Evolutionary conservation across 2,113 vertebrate genomes (phyloP), one percentile per base, ranked within the genome.

Genomic region (Gobius niger): DNA sequence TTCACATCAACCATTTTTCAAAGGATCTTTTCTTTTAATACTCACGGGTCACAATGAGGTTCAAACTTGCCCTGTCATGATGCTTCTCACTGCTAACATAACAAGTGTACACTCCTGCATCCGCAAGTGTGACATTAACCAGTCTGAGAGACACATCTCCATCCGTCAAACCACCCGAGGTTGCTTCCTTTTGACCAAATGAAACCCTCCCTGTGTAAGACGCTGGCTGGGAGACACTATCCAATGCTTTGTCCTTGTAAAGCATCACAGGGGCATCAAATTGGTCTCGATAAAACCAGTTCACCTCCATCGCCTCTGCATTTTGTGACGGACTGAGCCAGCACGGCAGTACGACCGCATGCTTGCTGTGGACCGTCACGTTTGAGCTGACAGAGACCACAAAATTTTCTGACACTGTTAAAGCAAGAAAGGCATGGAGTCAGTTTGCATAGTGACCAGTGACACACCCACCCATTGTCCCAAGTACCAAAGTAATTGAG

Each of bases 121-220:
- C 91, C 2, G 44, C 1, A n/a, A 41, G 0, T 0, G 41, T 82
- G 19, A 76, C 74, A 2, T 90, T 82, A 1, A 49, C 42, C 67
- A 93, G 75, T 47, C 65, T 61, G 49, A 92, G 74, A 24, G 86
- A 91, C 50, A 89, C 73, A 5, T 91, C 85, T 0, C 91, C 91
- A 0, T 44, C 18, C 1, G 49, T 70, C 53, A 91, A 68, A 3
- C 88, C 88, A 0, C 41, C 50, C 1, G 91, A 89, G 0, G 13
- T 49, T 3, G 50, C 15, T 0, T 81, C 78, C 10, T 80, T 68
- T 0, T 1, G 6, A 11, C 70, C 78, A 52, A 91, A 79, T 0
- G 64, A 86, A 5, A 67, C 85, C 50, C 89, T 53, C 47, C 84
- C 89, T 7, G 0, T 9, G 0, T 73, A 83, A 0, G 67, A 8